phyloP scores from a whole-genome alignment of 1,140 invertebrate genomes.

The Gonatopus flavifemur region DNA sequence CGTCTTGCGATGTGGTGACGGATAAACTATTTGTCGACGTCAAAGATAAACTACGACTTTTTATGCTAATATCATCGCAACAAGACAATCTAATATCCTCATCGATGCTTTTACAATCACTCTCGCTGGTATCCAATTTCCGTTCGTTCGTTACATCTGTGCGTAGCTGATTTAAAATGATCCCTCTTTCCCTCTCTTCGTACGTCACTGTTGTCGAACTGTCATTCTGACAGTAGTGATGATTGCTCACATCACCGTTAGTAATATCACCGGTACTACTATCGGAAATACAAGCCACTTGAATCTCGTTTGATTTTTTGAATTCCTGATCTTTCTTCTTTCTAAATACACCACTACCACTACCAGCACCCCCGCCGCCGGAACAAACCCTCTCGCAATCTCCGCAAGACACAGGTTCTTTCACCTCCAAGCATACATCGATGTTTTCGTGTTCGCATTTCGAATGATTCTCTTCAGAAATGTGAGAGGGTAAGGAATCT shows the following conservation, averaged over 20 bases:
- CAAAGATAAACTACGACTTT: slow-evolving; percentile 53
- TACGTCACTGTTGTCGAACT: slow-evolving; percentile 9
- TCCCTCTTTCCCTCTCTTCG: slow-evolving; percentile 17
- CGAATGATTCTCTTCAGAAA: slow-evolving; percentile 16
- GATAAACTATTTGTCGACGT: slow-evolving; percentile 52
- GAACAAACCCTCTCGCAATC: slow-evolving; percentile 56
- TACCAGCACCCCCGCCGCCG: slow-evolving; percentile 12
- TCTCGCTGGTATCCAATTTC: slow-evolving; percentile 12
- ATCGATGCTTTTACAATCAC: slow-evolving; percentile 28
- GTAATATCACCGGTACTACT: neutral
- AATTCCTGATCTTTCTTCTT: neutral
- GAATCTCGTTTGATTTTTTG: neutral
- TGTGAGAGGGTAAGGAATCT: slow-evolving; percentile 10
- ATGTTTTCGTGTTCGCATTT: slow-evolving; percentile 24
- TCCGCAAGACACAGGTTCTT: slow-evolving; percentile 47
- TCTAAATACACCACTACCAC: neutral
- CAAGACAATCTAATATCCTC: slow-evolving; percentile 30
- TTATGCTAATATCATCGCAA: slow-evolving; percentile 41
- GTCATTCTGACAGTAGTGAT: slow-evolving; percentile 19
- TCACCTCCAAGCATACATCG: slow-evolving; percentile 52
- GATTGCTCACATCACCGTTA: neutral
- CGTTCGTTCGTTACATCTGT: slow-evolving; percentile 16
- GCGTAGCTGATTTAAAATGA: slow-evolving; percentile 16
- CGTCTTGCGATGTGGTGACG: slow-evolving; percentile 31
- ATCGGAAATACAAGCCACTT: no score